phyloP scores from a whole-genome alignment of 2,888 invertebrate species.

The Hylaea fasciaria region DNA sequence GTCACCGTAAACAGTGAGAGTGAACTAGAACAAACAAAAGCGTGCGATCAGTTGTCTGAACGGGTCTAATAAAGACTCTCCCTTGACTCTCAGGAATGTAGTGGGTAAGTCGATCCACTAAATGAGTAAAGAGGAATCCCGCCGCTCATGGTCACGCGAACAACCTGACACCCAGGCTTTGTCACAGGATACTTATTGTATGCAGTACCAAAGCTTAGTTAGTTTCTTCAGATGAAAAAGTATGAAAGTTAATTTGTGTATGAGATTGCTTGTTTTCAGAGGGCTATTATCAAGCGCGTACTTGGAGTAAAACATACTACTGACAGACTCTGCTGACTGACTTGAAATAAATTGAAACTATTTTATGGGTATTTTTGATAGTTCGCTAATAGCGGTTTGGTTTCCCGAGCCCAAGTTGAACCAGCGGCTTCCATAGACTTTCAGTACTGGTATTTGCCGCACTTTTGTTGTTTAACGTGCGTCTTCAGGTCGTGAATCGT shows the following conservation, averaged over 20 bases:
- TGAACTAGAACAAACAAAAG: constrained; percentile 39
- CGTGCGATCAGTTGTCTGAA: constrained; percentile 50
- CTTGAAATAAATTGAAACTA: too few species aligned
- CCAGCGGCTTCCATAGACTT: not conserved
- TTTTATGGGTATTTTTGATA: too few species aligned
- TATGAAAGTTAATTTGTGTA: not conserved
- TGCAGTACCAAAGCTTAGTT: constrained; percentile 15
- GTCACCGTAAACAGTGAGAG: constrained; percentile 38
- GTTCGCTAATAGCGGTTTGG: too few species aligned
- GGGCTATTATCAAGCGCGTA: too few species aligned
- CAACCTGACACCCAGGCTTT: constrained; percentile 68
- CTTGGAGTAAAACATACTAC: too few species aligned
- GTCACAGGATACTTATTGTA: constrained; percentile 11
- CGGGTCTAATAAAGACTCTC: constrained; percentile 64
- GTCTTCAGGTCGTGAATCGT: constrained; percentile 63
- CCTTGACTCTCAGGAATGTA: constrained; percentile 66
- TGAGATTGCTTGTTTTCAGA: not conserved
- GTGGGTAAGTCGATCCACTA: constrained; percentile 73
- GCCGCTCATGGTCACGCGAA: constrained; percentile 73
- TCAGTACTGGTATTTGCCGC: constrained; percentile 9
- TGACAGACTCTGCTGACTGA: too few species aligned
- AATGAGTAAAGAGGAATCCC: constrained; percentile 69
- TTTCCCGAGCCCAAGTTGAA: too few species aligned
- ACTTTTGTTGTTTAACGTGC: constrained; percentile 60
- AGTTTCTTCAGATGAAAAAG: constrained; percentile 35